Percentiles rank a stretch among this genome's conserved stretches.
These are phyloP conservation scores for Doris montereyensis DNA, from an alignment of 2,888 invertebrate species.

Conservation along the genomic window DNA sequence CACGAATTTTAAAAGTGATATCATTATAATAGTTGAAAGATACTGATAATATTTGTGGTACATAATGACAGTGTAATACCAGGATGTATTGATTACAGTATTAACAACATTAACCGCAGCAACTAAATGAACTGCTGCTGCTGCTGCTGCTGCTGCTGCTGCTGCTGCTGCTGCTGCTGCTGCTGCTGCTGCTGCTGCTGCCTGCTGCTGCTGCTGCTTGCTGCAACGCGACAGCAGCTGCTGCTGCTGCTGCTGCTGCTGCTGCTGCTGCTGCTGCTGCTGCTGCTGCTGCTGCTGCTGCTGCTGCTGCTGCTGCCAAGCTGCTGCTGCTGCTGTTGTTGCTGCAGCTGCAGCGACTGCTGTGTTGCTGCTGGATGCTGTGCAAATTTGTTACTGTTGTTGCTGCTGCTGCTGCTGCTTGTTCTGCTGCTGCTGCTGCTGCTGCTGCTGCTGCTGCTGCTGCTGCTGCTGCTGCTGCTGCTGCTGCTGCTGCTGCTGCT, in stretches of 20 bases:
- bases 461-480: background rate
- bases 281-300: background rate
- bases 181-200: too few species aligned
- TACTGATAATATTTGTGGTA: too few species aligned
- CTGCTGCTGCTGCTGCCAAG: background rate
- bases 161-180: background rate
- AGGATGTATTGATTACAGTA: too few species aligned
- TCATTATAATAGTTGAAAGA: too few species aligned
- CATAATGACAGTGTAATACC: too few species aligned
- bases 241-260: background rate
- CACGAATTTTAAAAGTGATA: too few species aligned
- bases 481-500: slow-evolving; percentile 2
- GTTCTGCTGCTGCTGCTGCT: slow-evolving; percentile 25
- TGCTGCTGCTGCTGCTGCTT: slow-evolving; percentile 24
- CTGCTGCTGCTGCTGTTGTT: slow-evolving; percentile 5
- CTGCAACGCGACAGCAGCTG: too few species aligned
- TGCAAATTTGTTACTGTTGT: too few species aligned
- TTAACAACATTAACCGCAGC: too few species aligned
- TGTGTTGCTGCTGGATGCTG: slow-evolving; percentile 17
- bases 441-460: slow-evolving; percentile 19
- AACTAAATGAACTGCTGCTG: too few species aligned
- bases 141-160: background rate
- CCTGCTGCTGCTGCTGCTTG: background rate
- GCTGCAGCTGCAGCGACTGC: background rate
- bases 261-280: background rate